Percentiles rank a stretch among this genome's conserved stretches.
These are phyloP conservation scores for Ramphastos sulfuratus DNA, from an alignment of 2,113 vertebrate genomes.

Conservation along the genomic window DNA sequence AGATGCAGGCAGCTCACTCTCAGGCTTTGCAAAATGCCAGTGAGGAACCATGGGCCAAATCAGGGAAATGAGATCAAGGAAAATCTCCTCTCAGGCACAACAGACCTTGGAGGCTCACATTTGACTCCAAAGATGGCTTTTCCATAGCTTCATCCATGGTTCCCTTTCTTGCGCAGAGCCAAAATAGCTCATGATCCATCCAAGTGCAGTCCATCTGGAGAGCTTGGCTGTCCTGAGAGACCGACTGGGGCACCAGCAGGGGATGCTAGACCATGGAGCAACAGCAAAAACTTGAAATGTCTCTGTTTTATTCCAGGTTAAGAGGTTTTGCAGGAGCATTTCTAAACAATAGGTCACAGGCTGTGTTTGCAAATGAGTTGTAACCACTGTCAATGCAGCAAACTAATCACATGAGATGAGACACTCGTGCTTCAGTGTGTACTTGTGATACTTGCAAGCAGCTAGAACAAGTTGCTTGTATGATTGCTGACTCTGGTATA, in stretches of 20 bases:
- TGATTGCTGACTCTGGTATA: not conserved
- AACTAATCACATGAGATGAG: not conserved
- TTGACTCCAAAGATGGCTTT: not conserved
- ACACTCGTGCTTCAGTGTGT: not conserved
- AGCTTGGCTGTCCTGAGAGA: not conserved
- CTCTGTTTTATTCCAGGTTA: not conserved
- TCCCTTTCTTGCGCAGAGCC: not conserved
- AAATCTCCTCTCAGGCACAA: not conserved
- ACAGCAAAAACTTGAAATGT: not conserved
- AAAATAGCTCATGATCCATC: not conserved
- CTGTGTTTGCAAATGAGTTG: not conserved
- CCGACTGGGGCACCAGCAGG: not conserved
- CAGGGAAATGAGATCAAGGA: not conserved
- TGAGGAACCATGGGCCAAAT: not conserved
- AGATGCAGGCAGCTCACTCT: not conserved
- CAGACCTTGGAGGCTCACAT: not conserved
- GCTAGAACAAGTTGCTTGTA: not conserved
- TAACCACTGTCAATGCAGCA: not conserved
- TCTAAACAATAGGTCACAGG: not conserved
- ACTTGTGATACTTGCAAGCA: conserved; percentile 19
- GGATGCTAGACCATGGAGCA: not conserved
- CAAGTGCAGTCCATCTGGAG: not conserved
- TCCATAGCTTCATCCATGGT: not conserved
- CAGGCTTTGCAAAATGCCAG: not conserved
- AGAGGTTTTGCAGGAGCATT: not conserved